Conservation (phyloP, 1,140 invertebrate genomes). For the Xylocopa sonorina region DNA sequence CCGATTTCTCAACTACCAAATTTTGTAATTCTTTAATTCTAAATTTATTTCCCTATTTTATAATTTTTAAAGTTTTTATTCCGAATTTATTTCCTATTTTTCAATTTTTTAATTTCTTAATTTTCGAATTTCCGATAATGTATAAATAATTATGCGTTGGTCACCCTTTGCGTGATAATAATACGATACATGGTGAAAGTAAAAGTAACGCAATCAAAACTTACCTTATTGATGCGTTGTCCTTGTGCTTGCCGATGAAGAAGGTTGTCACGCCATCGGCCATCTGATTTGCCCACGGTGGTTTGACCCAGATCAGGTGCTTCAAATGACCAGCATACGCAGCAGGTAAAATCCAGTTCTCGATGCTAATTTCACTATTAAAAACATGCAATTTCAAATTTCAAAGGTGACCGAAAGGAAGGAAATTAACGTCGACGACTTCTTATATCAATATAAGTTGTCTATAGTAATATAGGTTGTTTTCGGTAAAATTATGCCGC, state of each 20-base stretch:
- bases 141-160: too few species aligned
- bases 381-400: background rate
- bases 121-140: too few species aligned
- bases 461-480: too few species aligned
- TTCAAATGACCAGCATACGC: constrained; percentile 92
- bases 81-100: too few species aligned
- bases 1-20: too few species aligned
- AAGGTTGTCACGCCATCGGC: constrained; percentile 86
- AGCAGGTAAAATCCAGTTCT: constrained; percentile 96
- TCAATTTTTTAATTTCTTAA: too few species aligned
- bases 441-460: too few species aligned
- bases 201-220: constrained; percentile 21
- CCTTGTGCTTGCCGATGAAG: constrained; percentile 87
- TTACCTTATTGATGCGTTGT: constrained; percentile 83
- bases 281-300: constrained; percentile 94
- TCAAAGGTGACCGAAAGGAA: background rate
- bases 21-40: too few species aligned
- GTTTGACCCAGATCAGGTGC: constrained; percentile 92
- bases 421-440: too few species aligned
- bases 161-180: too few species aligned
- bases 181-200: background rate
- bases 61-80: too few species aligned
- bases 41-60: too few species aligned
- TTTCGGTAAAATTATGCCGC: background rate
- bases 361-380: constrained; percentile 88